Base-by-base conservation (phyloP, 1,140 invertebrate species). In the Chlorops oryzae region DNA sequence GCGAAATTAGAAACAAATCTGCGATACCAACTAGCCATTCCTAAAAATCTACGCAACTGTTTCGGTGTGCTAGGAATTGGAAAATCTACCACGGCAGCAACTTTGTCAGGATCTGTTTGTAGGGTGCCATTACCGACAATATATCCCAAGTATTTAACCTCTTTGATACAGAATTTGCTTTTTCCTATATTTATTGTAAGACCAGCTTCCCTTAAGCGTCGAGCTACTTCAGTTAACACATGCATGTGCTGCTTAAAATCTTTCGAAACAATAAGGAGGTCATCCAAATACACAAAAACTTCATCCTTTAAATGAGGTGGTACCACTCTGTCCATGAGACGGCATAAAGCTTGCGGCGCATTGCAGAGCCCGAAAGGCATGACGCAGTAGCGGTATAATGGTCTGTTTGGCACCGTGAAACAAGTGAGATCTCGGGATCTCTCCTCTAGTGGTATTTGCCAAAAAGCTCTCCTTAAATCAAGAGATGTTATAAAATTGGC, bases 1-100 rank as follows among this genome's bases (percentile, higher is more conserved):
- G 70, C 58, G 46, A 70, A 75, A 32, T 70, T 55, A 1, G 43
- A 35, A 1, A 73, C 55, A 47, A 75, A 74, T 1, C 59, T n/a
- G 1, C 69, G 50, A 37, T 73, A 73, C 70, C 67, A 74, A 0
- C 59, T 58, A 0, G 65, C 58, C 47, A 76, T 71, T 2, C 76
- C 75, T 0, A 77, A 47, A 53, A 78, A 77, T 2, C 63, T 43
- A 18, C 70, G 48, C 0, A 78, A 17, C 34, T 75, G 65, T 41
- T 65, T 73, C 5, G 63, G 44, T 35, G 53, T 43, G 23, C 39
- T 51, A 6, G 53, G 53, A 2, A 32, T 9, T n/a, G 49, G 49
- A 37, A 47, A 55, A 25, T 47, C 39, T 21, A 15, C 38, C 12
- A 55, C 47, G 0, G 59, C 56, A 3, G 5, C n/a, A 0, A 67